Percentiles rank a stretch among this genome's conserved stretches.
Conservation (phyloP, 1,140 invertebrate genomes). For the Drosophila funebris region DNA sequence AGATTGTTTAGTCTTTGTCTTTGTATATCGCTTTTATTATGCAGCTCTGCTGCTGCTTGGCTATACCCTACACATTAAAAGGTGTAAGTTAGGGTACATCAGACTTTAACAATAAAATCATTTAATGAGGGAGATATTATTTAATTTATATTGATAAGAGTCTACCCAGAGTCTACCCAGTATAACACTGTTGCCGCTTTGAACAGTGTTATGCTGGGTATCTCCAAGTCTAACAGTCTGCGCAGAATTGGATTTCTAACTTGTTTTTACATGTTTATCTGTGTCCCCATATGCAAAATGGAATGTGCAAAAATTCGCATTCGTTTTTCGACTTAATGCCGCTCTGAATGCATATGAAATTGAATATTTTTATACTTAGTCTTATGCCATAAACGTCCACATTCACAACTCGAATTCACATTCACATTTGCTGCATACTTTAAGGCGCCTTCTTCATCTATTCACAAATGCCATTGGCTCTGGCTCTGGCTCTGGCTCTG, state of each 20-base stretch:
- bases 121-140: no score
- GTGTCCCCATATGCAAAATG: conserved; percentile 35
- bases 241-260: background rate
- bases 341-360: conserved; percentile 51
- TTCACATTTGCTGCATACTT: conserved; percentile 34
- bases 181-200: no score
- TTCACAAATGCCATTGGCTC: conserved; percentile 40
- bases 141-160: no score
- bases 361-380: conserved; percentile 49
- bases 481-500: background rate
- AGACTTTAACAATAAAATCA: background rate
- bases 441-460: conserved; percentile 23
- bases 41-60: background rate
- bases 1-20: conserved; percentile 33
- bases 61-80: background rate
- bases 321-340: conserved; percentile 38
- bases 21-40: conserved; percentile 25
- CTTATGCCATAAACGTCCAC: conserved; percentile 41
- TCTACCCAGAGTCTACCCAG: no score
- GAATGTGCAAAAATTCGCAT: conserved; percentile 16
- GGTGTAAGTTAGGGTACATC: background rate
- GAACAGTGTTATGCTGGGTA: background rate
- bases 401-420: conserved; percentile 3
- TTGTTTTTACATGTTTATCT: conserved; percentile 21
- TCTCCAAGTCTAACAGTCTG: background rate